Base-by-base conservation (phyloP, 2,113 vertebrate species). In the Spheniscus mendiculus region DNA sequence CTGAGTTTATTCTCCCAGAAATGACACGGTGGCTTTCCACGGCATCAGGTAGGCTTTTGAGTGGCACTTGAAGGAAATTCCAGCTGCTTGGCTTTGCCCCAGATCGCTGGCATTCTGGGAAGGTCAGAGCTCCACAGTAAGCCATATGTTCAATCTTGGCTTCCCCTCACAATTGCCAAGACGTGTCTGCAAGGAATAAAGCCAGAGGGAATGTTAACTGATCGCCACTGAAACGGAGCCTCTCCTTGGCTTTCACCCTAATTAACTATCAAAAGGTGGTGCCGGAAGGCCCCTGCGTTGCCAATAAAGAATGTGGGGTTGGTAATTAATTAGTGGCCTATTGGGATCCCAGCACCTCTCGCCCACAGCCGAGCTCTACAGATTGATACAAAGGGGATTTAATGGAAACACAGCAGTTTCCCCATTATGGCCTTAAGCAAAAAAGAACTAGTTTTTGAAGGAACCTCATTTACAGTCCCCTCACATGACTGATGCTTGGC, bases 61-160 rank as follows among this genome's bases (percentile, higher is more conserved):
- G 76, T 20, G 65, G 76, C 76, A 36, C 87, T 27, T 16, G 59
- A 42, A 44, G 50, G 87, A 49, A 89, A 90, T 80, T 92, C 85
- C 97, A 97, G 56, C 29, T 4, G 0, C 45, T 61, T 29, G 38
- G 93, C 87, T 78, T 66, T 88, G 44, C 55, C 74, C 15, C 12
- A 80, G 63, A 47, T 58, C 7, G 3, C 45, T 50, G 71, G 62
- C 70, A 3, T 53, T 67, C 71, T 14, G 9, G 83, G 93, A 89
- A 97, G 94, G 87, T 88, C 72, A 82, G 67, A 91, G 90, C 90
- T 81, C 59, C 36, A 32, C 88, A 89, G 22, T 42, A 63, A 97
- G 95, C 96, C 96, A 92, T 97, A 97, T 97, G 97, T 58, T 96
- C 91, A 89, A 15, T 52, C 84, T 79, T 89, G 89, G 94, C 84